Percentiles rank a stretch among this genome's conserved stretches.
Evolutionary conservation across 2,888 invertebrate species (phyloP).

Genomic region (Gari tellinella): DNA sequence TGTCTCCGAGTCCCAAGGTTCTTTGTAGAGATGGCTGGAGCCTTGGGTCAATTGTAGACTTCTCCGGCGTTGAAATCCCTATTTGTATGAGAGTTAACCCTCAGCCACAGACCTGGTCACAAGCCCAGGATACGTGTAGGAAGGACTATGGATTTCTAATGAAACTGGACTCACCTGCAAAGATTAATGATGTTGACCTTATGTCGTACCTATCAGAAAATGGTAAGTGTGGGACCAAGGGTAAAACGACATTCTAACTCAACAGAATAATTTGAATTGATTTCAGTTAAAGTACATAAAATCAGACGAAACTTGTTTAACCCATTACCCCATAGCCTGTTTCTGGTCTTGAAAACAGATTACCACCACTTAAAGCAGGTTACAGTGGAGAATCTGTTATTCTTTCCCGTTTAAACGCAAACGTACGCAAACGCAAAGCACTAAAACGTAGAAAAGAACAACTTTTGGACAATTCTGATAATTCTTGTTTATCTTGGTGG

Average conservation of each 20-base stretch:
- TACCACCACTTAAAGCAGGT: no score
- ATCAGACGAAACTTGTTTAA: no score
- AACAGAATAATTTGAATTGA: no score
- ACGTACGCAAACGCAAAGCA: no score
- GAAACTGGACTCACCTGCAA: conserved; percentile 63
- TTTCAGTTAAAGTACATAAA: no score
- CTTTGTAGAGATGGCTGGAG: conserved; percentile 66
- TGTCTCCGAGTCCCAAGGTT: conserved; percentile 21
- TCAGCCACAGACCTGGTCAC: conserved; percentile 59
- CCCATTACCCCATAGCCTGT: no score
- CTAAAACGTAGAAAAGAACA: no score
- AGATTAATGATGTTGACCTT: conserved; percentile 21
- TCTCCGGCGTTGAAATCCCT: conserved; percentile 51
- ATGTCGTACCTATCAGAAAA: conserved; percentile 40
- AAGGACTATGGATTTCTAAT: conserved; percentile 65
- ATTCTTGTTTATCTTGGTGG: no score
- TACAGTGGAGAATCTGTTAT: no score
- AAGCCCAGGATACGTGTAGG: conserved; percentile 63
- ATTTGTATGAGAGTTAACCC: conserved; percentile 65
- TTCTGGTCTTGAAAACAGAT: no score
- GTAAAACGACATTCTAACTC: not conserved
- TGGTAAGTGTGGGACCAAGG: conserved; percentile 17
- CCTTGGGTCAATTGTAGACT: conserved; percentile 43
- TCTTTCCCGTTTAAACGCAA: no score
- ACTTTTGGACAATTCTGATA: no score